Evolutionary conservation across 2,797 vertebrate species (phyloP).

Genomic region (Crax fasciolata): DNA sequence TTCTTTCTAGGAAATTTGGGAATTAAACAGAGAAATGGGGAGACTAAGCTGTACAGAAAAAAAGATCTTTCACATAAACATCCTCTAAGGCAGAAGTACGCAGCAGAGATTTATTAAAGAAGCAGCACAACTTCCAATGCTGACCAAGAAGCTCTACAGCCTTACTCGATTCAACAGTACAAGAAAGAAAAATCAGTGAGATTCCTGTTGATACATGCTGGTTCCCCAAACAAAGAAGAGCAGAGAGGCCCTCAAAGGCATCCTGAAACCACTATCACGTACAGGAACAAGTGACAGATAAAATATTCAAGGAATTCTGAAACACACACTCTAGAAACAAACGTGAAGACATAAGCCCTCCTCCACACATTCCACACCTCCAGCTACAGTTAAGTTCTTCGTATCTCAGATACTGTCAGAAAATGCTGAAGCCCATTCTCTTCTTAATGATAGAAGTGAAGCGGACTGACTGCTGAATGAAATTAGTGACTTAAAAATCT

Average conservation of each 20-base stretch:
- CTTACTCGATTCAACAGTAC: background rate
- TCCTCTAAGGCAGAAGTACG: background rate
- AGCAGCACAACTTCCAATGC: background rate
- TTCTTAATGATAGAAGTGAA: background rate
- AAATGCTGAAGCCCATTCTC: background rate
- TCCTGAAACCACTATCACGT: background rate
- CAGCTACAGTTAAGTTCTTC: background rate
- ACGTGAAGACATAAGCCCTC: background rate
- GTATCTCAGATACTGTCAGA: background rate
- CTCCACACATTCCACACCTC: background rate
- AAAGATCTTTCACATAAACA: background rate
- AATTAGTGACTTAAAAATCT: background rate
- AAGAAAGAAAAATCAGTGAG: background rate
- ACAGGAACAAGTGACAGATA: background rate
- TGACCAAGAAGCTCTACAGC: background rate
- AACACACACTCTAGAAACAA: constrained; percentile 6
- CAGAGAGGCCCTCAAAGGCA: background rate
- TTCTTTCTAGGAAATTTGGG: background rate
- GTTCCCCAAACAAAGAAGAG: background rate
- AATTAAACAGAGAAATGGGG: background rate
- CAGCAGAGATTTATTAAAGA: background rate
- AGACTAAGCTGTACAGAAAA: background rate
- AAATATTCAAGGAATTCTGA: background rate
- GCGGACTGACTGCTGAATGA: background rate
- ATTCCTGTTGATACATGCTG: accelerated